Percentiles rank a stretch among this genome's conserved stretches.
phyloP scores from a whole-genome alignment of 2,888 invertebrate genomes.

The Gortyna flavago region DNA sequence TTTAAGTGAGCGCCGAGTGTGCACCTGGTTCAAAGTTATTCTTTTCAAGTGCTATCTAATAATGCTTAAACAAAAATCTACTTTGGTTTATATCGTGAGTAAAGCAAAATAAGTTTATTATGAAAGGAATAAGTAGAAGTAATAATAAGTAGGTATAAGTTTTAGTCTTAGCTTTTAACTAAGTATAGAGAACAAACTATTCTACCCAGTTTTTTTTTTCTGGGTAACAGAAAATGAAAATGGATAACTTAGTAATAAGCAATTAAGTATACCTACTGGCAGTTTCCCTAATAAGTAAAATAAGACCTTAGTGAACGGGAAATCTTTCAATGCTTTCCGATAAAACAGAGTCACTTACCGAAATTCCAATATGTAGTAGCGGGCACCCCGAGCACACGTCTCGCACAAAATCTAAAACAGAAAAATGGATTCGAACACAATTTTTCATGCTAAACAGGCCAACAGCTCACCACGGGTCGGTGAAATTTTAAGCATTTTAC shows the following conservation, averaged over 20 bases:
- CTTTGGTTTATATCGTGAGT: not conserved
- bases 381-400: not conserved
- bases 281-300: not conserved
- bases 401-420: not conserved
- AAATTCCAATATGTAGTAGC: not conserved
- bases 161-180: too few relatives aligned
- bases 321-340: not conserved
- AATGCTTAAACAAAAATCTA: not conserved
- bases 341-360: too few relatives aligned
- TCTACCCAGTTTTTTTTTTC: not conserved
- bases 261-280: too few relatives aligned
- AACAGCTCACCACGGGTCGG: not conserved
- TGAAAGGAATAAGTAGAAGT: not conserved
- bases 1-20: constrained; percentile 3
- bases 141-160: too few relatives aligned
- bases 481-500: not conserved
- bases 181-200: not conserved
- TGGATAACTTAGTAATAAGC: not conserved
- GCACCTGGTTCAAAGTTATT: constrained; percentile 16
- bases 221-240: not conserved
- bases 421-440: not conserved
- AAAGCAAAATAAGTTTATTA: not conserved
- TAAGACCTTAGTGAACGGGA: not conserved
- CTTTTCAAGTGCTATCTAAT: constrained; percentile 1
- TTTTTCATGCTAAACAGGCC: not conserved